These are phyloP conservation scores for Nerophis ophidion DNA, from an alignment of 2,113 vertebrate genomes.

Conservation along the genomic window DNA sequence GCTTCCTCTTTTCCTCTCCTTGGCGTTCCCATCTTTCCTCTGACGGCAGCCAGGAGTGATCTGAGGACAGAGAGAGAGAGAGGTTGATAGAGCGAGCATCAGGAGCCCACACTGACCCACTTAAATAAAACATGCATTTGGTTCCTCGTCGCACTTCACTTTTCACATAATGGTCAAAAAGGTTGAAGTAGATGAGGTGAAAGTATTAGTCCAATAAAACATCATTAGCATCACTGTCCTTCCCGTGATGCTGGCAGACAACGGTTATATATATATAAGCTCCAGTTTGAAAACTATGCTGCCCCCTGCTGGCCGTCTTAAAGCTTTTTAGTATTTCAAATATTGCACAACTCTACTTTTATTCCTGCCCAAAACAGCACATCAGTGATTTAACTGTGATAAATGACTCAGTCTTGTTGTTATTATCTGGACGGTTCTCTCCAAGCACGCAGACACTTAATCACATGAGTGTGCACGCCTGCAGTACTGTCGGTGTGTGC, in stretches of 20 bases:
- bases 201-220: neutral
- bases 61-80: constrained; percentile 35
- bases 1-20: neutral
- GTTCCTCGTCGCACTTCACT: neutral
- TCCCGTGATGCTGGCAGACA: neutral
- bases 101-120: constrained; percentile 42
- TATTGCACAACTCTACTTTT: neutral
- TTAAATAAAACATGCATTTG: constrained; percentile 52
- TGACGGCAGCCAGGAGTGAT: constrained; percentile 33
- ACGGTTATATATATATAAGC: neutral
- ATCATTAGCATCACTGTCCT: neutral
- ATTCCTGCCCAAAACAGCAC: neutral
- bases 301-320: neutral
- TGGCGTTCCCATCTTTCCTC: constrained; percentile 1
- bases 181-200: too few species aligned
- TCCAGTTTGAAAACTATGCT: neutral
- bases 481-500: constrained; percentile 55
- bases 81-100: constrained; percentile 21
- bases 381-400: neutral
- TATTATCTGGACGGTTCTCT: neutral
- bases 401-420: neutral
- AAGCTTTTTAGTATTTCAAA: neutral
- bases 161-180: too few species aligned
- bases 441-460: neutral
- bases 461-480: constrained; percentile 18